A percentile compares a stretch with the other conserved stretches of the same genome.
phyloP scores from a whole-genome alignment of 2,888 invertebrate species.

The Mimachlamys varia region DNA sequence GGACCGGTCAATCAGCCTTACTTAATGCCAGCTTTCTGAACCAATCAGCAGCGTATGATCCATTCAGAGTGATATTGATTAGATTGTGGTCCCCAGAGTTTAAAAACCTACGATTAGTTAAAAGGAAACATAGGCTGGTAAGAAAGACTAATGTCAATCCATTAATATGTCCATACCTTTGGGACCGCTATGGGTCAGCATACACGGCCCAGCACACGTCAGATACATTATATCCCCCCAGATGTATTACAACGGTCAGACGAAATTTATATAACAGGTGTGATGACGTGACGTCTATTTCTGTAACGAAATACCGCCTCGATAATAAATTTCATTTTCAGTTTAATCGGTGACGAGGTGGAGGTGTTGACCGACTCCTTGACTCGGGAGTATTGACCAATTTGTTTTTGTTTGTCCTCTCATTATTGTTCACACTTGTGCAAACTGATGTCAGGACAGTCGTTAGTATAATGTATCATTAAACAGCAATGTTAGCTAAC shows the following conservation, averaged over 20 bases:
- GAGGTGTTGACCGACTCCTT: not conserved
- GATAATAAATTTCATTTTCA: not conserved
- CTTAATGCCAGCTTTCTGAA: constrained; percentile 6
- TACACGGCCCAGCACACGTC: not conserved
- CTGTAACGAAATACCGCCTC: not conserved
- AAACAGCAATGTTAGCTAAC: constrained; percentile 24
- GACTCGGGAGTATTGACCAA: constrained; percentile 18
- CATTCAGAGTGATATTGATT: constrained; percentile 34
- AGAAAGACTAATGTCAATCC: constrained; percentile 33
- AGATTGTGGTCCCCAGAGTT: not conserved
- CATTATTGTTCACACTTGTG: not conserved
- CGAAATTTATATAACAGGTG: not conserved
- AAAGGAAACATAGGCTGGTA: constrained; percentile 24
- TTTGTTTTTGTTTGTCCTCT: not conserved
- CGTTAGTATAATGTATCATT: not conserved
- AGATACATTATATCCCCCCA: not conserved
- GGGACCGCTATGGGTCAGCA: not conserved
- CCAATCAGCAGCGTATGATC: not conserved
- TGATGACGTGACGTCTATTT: constrained; percentile 8
- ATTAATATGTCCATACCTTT: constrained; percentile 3
- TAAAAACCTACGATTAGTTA: constrained; percentile 30
- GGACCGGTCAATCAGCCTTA: constrained; percentile 25
- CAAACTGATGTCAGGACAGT: not conserved
- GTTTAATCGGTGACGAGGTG: not conserved
- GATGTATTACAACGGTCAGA: not conserved